Percentiles rank a stretch among this genome's conserved stretches.
Conservation (phyloP, 2,113 vertebrate species). For the Mus musculus region GRCm39 chr15:10015001-10015500, state of each 20-base stretch:
- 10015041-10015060: background rate
- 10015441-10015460: too few relatives aligned
- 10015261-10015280: background rate
- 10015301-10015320: constrained; percentile 33
- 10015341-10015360: too few relatives aligned
- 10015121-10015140: background rate
- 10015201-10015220: background rate
- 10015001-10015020: background rate
- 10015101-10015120: background rate
- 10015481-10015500: too few relatives aligned
- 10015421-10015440: too few relatives aligned
- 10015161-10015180: background rate
- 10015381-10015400: too few relatives aligned
- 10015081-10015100: background rate
- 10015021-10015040: background rate
- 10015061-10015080: background rate
- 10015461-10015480: too few relatives aligned
- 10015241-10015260: constrained; percentile 15
- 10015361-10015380: too few relatives aligned
- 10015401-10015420: too few relatives aligned
- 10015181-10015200: background rate
- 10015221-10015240: background rate
- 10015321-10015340: background rate
- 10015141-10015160: background rate
- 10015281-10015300: background rate